A percentile compares a stretch with the other conserved stretches of the same genome.
phyloP scores from a whole-genome alignment of 2,888 invertebrate species.

The Imbricaverruca yamaguchii region DNA sequence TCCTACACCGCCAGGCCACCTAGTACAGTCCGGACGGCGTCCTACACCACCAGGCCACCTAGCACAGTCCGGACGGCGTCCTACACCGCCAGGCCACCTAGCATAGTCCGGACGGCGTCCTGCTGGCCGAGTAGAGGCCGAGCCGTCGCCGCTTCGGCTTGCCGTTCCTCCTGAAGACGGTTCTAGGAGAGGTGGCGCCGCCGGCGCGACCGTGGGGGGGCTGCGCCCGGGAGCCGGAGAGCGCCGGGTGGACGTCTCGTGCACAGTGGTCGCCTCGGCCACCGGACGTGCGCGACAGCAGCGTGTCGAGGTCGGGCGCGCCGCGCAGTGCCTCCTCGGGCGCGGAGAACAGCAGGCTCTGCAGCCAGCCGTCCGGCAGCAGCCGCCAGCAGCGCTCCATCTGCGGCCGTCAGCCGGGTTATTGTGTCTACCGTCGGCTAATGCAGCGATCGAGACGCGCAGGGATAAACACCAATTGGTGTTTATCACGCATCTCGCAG shows the following conservation, averaged over 20 bases:
- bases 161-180: neutral
- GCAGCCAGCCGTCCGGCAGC: neutral
- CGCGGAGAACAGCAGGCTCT: neutral
- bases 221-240: neutral
- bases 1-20: no score
- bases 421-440: no score
- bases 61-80: no score
- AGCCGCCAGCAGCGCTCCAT: neutral
- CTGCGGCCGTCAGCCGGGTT: neutral
- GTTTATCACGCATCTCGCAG: no score
- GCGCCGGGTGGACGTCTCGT: neutral
- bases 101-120: neutral
- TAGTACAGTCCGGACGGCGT: no score
- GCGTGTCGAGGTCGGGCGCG: neutral
- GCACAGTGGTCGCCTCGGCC: neutral
- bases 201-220: neutral
- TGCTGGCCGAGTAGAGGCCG: neutral
- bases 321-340: neutral
- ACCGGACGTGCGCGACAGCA: neutral
- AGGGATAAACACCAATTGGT: no score
- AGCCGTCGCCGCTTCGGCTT: neutral
- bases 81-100: neutral
- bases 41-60: no score
- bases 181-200: neutral
- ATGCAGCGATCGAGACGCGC: no score